Conservation (phyloP, 2,888 invertebrate genomes). For the Ophion costatus region DNA sequence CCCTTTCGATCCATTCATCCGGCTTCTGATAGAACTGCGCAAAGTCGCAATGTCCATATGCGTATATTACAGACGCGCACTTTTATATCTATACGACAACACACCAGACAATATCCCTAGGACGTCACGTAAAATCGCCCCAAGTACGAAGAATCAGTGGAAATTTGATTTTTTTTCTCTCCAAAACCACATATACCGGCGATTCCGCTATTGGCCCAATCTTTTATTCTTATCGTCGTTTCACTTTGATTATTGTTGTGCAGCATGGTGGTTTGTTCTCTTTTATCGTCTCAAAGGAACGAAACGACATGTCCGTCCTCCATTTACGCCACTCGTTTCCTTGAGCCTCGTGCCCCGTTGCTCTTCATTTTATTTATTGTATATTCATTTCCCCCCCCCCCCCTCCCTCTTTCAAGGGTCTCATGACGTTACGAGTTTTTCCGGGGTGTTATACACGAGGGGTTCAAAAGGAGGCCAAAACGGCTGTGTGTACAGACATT, state of each 20-base stretch:
- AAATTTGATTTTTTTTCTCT: background rate
- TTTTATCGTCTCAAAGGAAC: background rate
- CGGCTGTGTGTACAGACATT: background rate
- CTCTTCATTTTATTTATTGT: slow-evolving; percentile 43
- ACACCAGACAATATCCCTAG: too few relatives aligned
- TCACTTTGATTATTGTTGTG: slow-evolving; percentile 1
- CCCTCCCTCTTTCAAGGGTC: slow-evolving; percentile 27
- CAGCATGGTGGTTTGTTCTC: background rate
- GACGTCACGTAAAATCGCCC: too few relatives aligned
- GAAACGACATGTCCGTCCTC: background rate
- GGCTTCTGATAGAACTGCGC: slow-evolving; percentile 28
- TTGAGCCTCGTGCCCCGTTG: slow-evolving; percentile 11
- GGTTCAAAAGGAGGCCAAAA: slow-evolving; percentile 26
- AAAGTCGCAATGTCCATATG: slow-evolving; percentile 27
- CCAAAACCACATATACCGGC: background rate
- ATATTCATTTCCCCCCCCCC: slow-evolving; percentile 30
- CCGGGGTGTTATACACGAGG: slow-evolving; percentile 42
- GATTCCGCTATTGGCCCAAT: background rate
- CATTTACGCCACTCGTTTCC: background rate
- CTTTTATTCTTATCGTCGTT: background rate
- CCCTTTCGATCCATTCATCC: background rate
- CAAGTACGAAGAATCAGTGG: too few relatives aligned
- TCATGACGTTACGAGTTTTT: slow-evolving; percentile 58
- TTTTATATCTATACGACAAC: too few relatives aligned
- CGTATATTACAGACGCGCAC: background rate